A percentile compares a stretch with the other conserved stretches of the same genome.
Evolutionary conservation across 2,888 invertebrate species (phyloP).

Genomic region (Lysandra bellargus): DNA sequence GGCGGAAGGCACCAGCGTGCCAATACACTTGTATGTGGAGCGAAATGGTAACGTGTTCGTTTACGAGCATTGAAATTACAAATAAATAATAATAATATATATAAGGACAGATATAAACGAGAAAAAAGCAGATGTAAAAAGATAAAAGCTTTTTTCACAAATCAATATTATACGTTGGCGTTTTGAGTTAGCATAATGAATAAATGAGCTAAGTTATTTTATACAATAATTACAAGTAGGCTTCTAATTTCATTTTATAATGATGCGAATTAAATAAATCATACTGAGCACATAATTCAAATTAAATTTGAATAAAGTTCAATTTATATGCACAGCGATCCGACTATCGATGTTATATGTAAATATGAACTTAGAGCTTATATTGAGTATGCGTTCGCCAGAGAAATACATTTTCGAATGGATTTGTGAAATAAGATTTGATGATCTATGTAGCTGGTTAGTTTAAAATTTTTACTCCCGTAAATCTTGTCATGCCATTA

Average conservation of each 20-base stretch:
- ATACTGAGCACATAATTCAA: not conserved
- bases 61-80: conserved; percentile 11
- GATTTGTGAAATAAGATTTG: not conserved
- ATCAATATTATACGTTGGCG: too few relatives aligned
- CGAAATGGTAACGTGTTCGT: conserved; percentile 2
- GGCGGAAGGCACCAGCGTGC: conserved; percentile 24
- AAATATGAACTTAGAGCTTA: conserved; percentile 22
- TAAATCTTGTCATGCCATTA: not conserved
- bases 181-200: too few relatives aligned
- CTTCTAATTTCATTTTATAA: not conserved
- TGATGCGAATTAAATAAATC: not conserved
- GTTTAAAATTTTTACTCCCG: not conserved
- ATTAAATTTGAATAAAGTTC: conserved; percentile 26
- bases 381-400: conserved; percentile 9
- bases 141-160: too few relatives aligned
- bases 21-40: conserved; percentile 13
- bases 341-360: conserved; percentile 27
- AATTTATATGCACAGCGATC: conserved; percentile 23
- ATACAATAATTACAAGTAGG: not conserved
- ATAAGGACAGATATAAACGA: not conserved
- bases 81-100: not conserved
- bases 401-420: conserved; percentile 26
- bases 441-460: not conserved
- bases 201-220: too few relatives aligned
- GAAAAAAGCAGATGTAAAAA: too few relatives aligned